Evolutionary conservation across 2,113 vertebrate species (phyloP).

Genomic region (Ariopsis seemanni): DNA sequence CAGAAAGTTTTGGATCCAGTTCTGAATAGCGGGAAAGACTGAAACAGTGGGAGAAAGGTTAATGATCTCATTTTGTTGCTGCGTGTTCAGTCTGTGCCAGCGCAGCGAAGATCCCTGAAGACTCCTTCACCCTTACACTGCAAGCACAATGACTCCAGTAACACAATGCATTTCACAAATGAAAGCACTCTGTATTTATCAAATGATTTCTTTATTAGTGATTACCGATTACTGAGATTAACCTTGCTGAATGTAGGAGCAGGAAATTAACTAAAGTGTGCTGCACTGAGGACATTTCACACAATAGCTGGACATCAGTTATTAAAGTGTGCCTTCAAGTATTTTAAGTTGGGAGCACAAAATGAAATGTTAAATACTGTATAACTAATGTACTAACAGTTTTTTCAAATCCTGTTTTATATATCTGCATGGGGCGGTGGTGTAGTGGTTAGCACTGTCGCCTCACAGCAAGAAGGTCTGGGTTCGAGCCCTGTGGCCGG

Average conservation of each 20-base stretch:
- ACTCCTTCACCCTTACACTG: not conserved
- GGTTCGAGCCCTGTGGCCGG: too few relatives aligned
- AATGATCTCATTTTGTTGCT: slow-evolving; percentile 20
- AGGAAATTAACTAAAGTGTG: not conserved
- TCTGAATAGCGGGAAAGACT: slow-evolving; percentile 81
- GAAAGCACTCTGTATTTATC: not conserved
- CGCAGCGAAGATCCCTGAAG: not conserved
- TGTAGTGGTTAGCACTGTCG: too few relatives aligned
- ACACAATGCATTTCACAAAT: not conserved
- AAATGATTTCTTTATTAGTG: not conserved
- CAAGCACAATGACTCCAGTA: not conserved
- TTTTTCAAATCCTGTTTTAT: not conserved
- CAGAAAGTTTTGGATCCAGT: slow-evolving; percentile 87
- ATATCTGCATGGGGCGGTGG: too few relatives aligned
- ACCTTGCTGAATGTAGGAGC: not conserved
- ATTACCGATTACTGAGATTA: not conserved
- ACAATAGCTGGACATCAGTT: not conserved
- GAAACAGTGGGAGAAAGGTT: slow-evolving; percentile 48
- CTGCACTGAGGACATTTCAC: not conserved
- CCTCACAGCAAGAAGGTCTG: too few relatives aligned
- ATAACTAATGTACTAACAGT: not conserved
- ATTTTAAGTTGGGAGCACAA: not conserved
- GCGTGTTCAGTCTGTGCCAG: slow-evolving; percentile 11
- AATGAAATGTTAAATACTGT: not conserved
- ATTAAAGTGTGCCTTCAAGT: not conserved